Percentiles rank a stretch among this genome's conserved stretches.
These are phyloP conservation scores for Elephas maximus DNA, from an alignment of 2,113 vertebrate genomes.

Conservation along the genomic window DNA sequence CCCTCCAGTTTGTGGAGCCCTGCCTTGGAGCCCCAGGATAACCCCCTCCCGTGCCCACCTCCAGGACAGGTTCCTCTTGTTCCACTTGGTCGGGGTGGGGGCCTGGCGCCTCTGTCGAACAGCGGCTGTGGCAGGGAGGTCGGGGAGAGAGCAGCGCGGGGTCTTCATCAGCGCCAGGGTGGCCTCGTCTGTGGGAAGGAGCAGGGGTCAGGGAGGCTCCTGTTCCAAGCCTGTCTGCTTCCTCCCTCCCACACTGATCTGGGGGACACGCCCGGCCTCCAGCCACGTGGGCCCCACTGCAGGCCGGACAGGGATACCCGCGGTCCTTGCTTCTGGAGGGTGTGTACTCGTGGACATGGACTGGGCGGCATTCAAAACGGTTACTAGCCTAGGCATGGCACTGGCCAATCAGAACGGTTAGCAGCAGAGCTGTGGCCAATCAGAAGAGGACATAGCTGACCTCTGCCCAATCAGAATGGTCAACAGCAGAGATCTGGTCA, in stretches of 20 bases:
- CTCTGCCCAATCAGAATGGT: neutral
- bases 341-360: fast-evolving
- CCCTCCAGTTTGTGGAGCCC: fast-evolving
- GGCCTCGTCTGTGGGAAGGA: slow-evolving; percentile 90
- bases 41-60: slow-evolving; percentile 88
- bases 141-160: slow-evolving; percentile 97
- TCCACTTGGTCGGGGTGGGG: slow-evolving; percentile 92
- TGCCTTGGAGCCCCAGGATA: too few species aligned
- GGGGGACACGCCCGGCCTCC: neutral
- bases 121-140: slow-evolving; percentile 87
- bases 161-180: slow-evolving; percentile 96
- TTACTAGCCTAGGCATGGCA: too few species aligned
- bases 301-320: too few species aligned
- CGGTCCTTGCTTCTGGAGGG: too few species aligned
- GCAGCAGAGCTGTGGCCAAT: neutral
- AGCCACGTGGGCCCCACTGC: neutral
- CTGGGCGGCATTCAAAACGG: too few species aligned
- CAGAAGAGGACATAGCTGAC: neutral
- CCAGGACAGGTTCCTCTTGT: slow-evolving; percentile 97
- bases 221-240: neutral
- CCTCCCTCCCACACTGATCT: neutral
- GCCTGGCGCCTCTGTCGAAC: slow-evolving; percentile 88
- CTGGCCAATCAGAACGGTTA: neutral
- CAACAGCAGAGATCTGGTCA: too few species aligned
- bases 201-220: neutral